phyloP scores from a whole-genome alignment of 2,888 invertebrate genomes.

The Chrysomela aeneicollis region DNA sequence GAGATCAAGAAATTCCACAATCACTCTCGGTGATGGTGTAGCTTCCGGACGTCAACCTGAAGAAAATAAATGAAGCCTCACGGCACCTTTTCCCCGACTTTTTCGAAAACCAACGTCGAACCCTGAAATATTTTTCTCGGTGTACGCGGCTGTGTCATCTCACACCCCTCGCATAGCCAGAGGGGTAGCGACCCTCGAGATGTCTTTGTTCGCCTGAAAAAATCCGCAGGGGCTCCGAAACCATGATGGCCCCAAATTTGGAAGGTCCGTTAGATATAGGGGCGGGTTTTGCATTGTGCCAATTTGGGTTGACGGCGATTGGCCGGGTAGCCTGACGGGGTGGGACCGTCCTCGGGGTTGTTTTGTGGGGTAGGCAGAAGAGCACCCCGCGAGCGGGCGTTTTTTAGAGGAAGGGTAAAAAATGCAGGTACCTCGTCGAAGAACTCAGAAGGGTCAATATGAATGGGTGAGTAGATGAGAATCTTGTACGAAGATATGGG shows the following conservation, averaged over 20 bases:
- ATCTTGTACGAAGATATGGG: constrained; percentile 41
- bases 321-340: constrained; percentile 42
- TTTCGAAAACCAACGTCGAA: too few species aligned
- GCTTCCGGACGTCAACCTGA: too few species aligned
- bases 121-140: not conserved
- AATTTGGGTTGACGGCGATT: constrained; percentile 45
- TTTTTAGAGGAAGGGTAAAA: not conserved
- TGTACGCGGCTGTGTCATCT: not conserved
- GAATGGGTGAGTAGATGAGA: constrained; percentile 44
- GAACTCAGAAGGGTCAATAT: constrained; percentile 40
- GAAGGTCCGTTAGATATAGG: constrained; percentile 33
- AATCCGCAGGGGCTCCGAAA: constrained; percentile 34
- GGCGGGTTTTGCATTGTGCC: constrained; percentile 51
- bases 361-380: constrained; percentile 40
- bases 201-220: constrained; percentile 22
- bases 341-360: constrained; percentile 39
- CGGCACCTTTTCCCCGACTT: too few species aligned
- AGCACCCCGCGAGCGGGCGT: constrained; percentile 31
- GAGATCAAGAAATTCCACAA: too few species aligned
- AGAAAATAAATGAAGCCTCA: too few species aligned
- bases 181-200: not conserved
- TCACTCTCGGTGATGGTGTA: too few species aligned
- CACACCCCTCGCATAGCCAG: not conserved
- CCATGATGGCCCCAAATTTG: constrained; percentile 40
- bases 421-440: constrained; percentile 10